These are phyloP conservation scores for Achatina immaculata DNA, from an alignment of 1,140 invertebrate genomes.

Conservation along the genomic window DNA sequence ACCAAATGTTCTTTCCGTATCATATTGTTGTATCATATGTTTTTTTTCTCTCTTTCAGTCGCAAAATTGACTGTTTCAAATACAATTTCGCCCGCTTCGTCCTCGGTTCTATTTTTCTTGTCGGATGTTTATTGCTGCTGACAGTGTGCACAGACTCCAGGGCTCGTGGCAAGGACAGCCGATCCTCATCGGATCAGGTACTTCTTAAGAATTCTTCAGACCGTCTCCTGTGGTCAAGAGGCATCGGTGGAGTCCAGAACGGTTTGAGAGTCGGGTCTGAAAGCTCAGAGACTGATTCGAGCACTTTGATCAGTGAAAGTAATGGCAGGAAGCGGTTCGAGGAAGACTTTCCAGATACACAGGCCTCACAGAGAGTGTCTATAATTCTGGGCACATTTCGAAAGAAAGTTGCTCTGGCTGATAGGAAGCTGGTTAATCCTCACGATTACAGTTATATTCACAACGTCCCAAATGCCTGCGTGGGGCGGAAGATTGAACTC, in stretches of 20 bases:
- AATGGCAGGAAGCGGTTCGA: background rate
- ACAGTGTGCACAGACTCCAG: background rate
- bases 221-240: background rate
- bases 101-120: background rate
- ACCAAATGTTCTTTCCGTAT: too few relatives aligned
- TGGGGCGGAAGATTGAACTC: slow-evolving; percentile 38
- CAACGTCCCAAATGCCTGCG: slow-evolving; percentile 27
- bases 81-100: slow-evolving; percentile 1
- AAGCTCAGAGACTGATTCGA: background rate
- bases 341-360: slow-evolving; percentile 9
- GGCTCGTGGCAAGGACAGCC: background rate
- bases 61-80: slow-evolving; percentile 44
- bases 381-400: background rate
- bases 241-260: background rate
- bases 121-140: background rate
- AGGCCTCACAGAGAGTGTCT: background rate
- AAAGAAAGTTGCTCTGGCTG: background rate
- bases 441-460: slow-evolving; percentile 32
- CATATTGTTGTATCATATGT: too few relatives aligned
- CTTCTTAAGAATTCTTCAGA: background rate
- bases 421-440: slow-evolving; percentile 11
- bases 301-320: background rate
- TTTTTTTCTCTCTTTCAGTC: slow-evolving; percentile 70
- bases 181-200: background rate
- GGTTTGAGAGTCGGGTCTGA: too few relatives aligned